A percentile compares a stretch with the other conserved stretches of the same genome.
Conservation (phyloP, 2,888 invertebrate genomes). For the Temnothorax unifasciatus region DNA sequence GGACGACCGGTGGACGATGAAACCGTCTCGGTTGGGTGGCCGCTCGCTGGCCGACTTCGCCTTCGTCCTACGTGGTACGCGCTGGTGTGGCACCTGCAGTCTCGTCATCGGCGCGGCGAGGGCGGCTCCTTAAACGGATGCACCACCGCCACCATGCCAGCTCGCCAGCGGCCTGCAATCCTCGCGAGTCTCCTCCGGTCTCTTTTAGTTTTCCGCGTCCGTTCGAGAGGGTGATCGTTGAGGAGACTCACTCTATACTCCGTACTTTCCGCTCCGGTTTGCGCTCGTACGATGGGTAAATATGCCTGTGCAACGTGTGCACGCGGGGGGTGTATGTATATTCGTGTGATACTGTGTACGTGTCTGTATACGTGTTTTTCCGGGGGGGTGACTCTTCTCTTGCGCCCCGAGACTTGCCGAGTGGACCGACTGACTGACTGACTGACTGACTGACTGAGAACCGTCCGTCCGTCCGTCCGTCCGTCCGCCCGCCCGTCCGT, state of each 20-base stretch:
- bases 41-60: conserved; percentile 69
- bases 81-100: conserved; percentile 68
- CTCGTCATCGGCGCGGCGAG: conserved; percentile 82
- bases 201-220: neutral
- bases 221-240: conserved; percentile 1
- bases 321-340: neutral
- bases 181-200: neutral
- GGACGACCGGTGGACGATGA: conserved; percentile 72
- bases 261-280: neutral
- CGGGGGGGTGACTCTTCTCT: conserved; percentile 50
- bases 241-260: neutral
- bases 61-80: conserved; percentile 73
- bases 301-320: neutral
- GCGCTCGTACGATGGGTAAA: neutral
- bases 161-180: conserved; percentile 31
- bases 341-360: neutral
- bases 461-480: conserved; percentile 67
- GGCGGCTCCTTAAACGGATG: conserved; percentile 76
- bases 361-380: conserved; percentile 4
- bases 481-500: conserved; percentile 68
- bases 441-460: conserved; percentile 68
- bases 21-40: conserved; percentile 74
- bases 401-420: conserved; percentile 51
- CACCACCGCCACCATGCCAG: conserved; percentile 76
- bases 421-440: conserved; percentile 63